Conservation (phyloP, 2,113 vertebrate species). For the Pseudorhombus dupliciocellatus region DNA sequence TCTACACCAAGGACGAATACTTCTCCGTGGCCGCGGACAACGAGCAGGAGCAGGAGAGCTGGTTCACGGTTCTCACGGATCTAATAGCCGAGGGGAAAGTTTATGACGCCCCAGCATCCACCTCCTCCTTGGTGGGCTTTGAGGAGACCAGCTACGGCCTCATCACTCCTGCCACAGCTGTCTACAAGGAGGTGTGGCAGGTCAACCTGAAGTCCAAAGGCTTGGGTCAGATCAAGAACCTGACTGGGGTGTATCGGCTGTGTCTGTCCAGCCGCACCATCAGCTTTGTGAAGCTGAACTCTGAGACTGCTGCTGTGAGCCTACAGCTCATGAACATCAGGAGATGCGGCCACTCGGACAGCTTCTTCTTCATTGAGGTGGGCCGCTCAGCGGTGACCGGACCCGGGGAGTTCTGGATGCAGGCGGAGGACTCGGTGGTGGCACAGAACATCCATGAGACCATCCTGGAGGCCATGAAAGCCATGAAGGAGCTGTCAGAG, state of each 20-base stretch:
- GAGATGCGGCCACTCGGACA: slow-evolving; percentile 97
- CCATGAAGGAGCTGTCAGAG: slow-evolving; percentile 94
- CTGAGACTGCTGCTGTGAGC: slow-evolving; percentile 89
- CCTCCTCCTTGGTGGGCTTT: slow-evolving; percentile 80
- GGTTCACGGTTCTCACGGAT: slow-evolving; percentile 91
- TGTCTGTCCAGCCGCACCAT: slow-evolving; percentile 93
- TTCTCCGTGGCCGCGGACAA: slow-evolving; percentile 95
- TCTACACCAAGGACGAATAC: slow-evolving; percentile 98
- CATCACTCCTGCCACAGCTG: slow-evolving; percentile 80
- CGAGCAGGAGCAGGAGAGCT: slow-evolving; percentile 95
- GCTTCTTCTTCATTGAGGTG: slow-evolving; percentile 98
- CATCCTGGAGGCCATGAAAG: slow-evolving; percentile 96
- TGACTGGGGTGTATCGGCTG: slow-evolving; percentile 93
- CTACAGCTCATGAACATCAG: slow-evolving; percentile 97
- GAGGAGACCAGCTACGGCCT: slow-evolving; percentile 89
- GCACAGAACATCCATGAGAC: slow-evolving; percentile 99
- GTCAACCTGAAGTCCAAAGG: slow-evolving; percentile 95
- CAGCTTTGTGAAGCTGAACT: slow-evolving; percentile 95
- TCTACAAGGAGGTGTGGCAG: slow-evolving; percentile 97
- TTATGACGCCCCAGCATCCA: slow-evolving; percentile 77
- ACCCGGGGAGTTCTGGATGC: slow-evolving; percentile 98
- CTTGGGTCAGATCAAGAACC: slow-evolving; percentile 91
- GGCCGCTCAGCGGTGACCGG: slow-evolving; percentile 94
- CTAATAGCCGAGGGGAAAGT: slow-evolving; percentile 89
- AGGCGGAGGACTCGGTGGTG: slow-evolving; percentile 95